Percentiles rank a stretch among this genome's conserved stretches.
Conservation (phyloP, 2,888 invertebrate species). For the Andrena chrysosceles region DNA sequence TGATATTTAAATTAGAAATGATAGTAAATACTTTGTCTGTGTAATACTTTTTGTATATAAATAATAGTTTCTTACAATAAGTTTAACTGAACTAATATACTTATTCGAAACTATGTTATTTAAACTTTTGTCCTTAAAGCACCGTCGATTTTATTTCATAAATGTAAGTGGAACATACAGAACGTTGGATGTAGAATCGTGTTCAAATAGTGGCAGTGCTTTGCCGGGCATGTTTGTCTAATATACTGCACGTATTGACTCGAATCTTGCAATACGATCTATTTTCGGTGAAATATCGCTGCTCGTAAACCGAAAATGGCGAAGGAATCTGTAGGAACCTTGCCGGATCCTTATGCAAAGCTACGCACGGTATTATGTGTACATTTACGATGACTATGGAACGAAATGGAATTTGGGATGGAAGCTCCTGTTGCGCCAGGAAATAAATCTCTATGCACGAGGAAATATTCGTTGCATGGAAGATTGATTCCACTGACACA, state of each 20-base stretch:
- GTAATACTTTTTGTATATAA: too few relatives aligned
- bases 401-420: constrained; percentile 45
- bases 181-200: background rate
- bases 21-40: too few relatives aligned
- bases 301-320: constrained; percentile 49
- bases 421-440: constrained; percentile 22
- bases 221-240: constrained; percentile 17
- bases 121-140: too few relatives aligned
- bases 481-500: constrained; percentile 44
- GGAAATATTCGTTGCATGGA: constrained; percentile 34
- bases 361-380: constrained; percentile 50
- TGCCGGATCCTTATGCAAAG: constrained; percentile 48
- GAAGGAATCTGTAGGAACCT: constrained; percentile 6
- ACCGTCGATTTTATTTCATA: too few relatives aligned
- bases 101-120: too few relatives aligned
- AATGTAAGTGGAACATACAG: background rate
- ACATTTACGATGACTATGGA: constrained; percentile 49
- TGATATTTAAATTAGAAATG: too few relatives aligned
- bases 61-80: too few relatives aligned
- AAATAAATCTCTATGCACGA: constrained; percentile 31
- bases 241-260: constrained; percentile 23
- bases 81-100: too few relatives aligned
- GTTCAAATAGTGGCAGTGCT: background rate
- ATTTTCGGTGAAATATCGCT: constrained; percentile 51
- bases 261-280: constrained; percentile 42